These are phyloP conservation scores for Actinia tenebrosa DNA, from an alignment of 64 coral and sea anemone genomes.

Conservation along the genomic window DNA sequence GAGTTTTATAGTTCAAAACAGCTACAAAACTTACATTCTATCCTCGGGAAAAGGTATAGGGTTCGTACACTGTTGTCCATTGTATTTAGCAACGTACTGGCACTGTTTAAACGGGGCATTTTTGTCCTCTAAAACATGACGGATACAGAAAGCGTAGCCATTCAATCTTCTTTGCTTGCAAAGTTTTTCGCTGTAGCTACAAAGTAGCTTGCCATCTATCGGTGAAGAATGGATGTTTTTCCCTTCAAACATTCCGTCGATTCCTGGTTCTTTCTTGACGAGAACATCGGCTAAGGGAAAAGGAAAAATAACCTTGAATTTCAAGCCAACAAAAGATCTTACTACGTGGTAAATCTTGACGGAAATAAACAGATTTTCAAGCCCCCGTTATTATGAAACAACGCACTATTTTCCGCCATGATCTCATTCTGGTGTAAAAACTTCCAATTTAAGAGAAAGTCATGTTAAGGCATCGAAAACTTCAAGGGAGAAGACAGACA, in stretches of 20 bases:
- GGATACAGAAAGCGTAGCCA: constrained; percentile 99
- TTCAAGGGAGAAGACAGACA: constrained; percentile 58
- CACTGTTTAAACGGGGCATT: constrained; percentile 99
- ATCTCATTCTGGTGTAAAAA: constrained; percentile 21
- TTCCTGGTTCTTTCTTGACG: constrained; percentile 67
- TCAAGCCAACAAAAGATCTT: not conserved
- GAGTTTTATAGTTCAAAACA: constrained; percentile 3
- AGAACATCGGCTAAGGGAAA: constrained; percentile 86
- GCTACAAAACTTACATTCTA: constrained; percentile 83
- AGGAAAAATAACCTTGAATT: constrained; percentile 36
- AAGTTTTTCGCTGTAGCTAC: constrained; percentile 98
- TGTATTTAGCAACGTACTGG: constrained; percentile 99
- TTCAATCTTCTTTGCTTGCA: constrained; percentile 99
- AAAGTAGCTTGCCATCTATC: constrained; percentile 94
- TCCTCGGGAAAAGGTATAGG: constrained; percentile 95
- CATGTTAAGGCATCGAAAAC: not conserved
- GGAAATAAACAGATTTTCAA: constrained; percentile 22
- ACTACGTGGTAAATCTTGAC: constrained; percentile 17
- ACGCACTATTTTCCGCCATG: constrained; percentile 26
- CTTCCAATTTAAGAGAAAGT: not conserved
- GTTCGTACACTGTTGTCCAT: constrained; percentile 99
- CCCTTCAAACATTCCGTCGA: constrained; percentile 89
- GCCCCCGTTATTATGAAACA: not conserved
- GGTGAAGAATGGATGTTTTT: constrained; percentile 99
- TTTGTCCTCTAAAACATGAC: constrained; percentile 99